Percentiles rank a stretch among this genome's conserved stretches.
These are phyloP conservation scores for Mellilla xanthometata DNA, from an alignment of 2,888 invertebrate genomes.

Conservation along the genomic window DNA sequence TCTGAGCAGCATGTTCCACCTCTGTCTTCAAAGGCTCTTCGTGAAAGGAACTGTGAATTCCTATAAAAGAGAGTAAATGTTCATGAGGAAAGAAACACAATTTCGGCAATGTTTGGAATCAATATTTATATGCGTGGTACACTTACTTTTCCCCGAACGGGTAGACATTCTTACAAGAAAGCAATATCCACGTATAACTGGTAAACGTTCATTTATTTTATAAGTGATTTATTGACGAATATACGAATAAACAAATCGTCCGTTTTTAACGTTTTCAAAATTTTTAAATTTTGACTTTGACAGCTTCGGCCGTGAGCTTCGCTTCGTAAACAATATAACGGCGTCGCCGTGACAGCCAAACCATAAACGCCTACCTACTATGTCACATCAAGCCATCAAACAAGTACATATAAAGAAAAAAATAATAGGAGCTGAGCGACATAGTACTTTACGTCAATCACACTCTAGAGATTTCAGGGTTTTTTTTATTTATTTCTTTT, in stretches of 20 bases:
- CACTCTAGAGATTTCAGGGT: too few species aligned
- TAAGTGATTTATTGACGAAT: not conserved
- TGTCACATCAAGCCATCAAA: too few species aligned
- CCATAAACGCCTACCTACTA: too few species aligned
- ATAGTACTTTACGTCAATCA: too few species aligned
- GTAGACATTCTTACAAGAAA: constrained; percentile 50
- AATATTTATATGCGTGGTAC: too few species aligned
- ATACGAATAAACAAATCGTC: constrained; percentile 4
- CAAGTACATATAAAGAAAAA: too few species aligned
- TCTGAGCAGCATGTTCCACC: constrained; percentile 35
- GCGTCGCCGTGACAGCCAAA: too few species aligned
- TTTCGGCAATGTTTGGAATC: too few species aligned
- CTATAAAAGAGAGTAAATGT: constrained; percentile 42
- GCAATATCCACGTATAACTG: not conserved
- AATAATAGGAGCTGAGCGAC: too few species aligned
- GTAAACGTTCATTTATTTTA: not conserved
- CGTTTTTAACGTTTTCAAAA: constrained; percentile 42
- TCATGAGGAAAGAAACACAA: not conserved
- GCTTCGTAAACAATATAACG: too few species aligned
- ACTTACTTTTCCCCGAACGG: constrained; percentile 73
- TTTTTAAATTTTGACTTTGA: constrained; percentile 25
- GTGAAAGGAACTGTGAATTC: constrained; percentile 53
- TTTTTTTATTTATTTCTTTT: too few species aligned
- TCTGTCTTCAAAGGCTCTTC: constrained; percentile 33
- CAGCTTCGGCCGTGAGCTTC: too few species aligned